Percentiles rank a stretch among this genome's conserved stretches.
These are phyloP conservation scores for Eutolmus rufibarbis DNA, from an alignment of 2,888 invertebrate species.

Conservation along the genomic window DNA sequence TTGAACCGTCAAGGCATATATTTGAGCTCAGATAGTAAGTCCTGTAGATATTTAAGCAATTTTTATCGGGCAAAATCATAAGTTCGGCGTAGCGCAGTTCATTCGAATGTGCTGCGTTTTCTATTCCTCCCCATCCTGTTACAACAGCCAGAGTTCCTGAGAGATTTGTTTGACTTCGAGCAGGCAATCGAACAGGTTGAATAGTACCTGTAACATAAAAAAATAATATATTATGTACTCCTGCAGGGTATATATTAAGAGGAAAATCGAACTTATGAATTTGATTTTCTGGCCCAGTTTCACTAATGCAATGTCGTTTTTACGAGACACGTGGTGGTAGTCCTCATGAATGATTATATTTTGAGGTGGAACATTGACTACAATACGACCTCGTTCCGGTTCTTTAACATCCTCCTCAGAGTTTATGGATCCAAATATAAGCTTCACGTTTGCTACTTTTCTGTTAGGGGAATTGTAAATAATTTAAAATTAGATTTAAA, in stretches of 20 bases:
- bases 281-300: not conserved
- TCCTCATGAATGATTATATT: not conserved
- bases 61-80: not conserved
- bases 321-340: not conserved
- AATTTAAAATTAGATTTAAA: not conserved
- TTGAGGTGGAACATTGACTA: not conserved
- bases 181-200: not conserved
- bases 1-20: not conserved
- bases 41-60: not conserved
- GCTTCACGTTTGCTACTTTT: not conserved
- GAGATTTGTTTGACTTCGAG: not conserved
- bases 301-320: not conserved
- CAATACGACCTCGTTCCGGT: not conserved
- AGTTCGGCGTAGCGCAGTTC: not conserved
- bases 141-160: not conserved
- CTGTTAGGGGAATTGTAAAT: not conserved
- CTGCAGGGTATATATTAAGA: not conserved
- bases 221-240: not conserved
- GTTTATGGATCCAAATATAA: not conserved
- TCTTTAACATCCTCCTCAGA: not conserved
- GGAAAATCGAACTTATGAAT: not conserved
- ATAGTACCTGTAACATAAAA: not conserved
- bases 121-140: not conserved
- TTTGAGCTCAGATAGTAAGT: not conserved
- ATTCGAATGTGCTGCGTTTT: not conserved